Percentiles rank a stretch among this genome's conserved stretches.
Evolutionary conservation across 2,797 vertebrate species (phyloP).

Genomic region (Myotis planiceps): DNA sequence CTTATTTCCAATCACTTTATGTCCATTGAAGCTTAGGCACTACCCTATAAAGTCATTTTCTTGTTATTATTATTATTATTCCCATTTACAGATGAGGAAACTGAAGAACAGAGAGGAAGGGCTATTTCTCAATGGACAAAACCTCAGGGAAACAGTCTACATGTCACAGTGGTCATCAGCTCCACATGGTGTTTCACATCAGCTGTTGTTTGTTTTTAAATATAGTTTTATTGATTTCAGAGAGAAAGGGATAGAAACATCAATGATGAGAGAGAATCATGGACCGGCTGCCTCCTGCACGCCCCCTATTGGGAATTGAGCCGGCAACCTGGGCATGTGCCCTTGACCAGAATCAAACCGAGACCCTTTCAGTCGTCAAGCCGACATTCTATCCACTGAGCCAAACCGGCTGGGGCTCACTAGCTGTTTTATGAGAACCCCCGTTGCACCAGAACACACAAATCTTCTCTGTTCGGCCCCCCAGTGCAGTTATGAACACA

Average conservation of each 20-base stretch:
- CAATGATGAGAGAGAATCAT: too few relatives aligned
- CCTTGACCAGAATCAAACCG: too few relatives aligned
- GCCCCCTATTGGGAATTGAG: too few relatives aligned
- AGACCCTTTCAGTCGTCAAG: too few relatives aligned
- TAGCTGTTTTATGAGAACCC: too few relatives aligned
- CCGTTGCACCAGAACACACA: background rate
- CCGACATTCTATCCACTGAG: too few relatives aligned
- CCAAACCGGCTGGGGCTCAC: too few relatives aligned
- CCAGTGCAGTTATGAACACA: background rate
- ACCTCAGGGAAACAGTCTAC: background rate
- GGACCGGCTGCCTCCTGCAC: too few relatives aligned
- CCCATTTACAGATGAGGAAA: background rate
- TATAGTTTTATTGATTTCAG: too few relatives aligned
- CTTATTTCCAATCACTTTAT: background rate
- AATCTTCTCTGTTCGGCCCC: accelerated
- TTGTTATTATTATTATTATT: background rate
- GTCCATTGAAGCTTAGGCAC: background rate
- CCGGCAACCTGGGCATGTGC: too few relatives aligned
- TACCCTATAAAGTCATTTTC: background rate
- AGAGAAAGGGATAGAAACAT: too few relatives aligned
- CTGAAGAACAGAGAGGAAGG: background rate
- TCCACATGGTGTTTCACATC: background rate
- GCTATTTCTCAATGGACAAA: background rate
- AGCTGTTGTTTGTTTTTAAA: background rate
- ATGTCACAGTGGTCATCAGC: background rate